These are phyloP conservation scores for Halocynthia aurantium DNA, from an alignment of 23 tunicate species.

Conservation along the genomic window DNA sequence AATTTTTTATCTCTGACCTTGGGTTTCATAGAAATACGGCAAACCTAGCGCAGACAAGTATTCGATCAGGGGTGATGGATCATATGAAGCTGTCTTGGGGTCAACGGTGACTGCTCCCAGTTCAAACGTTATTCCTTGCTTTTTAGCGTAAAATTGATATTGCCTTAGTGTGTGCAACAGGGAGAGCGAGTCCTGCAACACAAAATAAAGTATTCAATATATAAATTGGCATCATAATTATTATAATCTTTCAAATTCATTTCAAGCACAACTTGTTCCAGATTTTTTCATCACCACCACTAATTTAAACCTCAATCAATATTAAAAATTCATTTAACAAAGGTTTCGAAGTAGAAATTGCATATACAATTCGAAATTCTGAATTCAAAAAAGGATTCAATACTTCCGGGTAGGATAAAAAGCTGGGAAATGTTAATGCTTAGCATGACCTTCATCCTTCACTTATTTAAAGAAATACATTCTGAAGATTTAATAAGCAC, in stretches of 20 bases:
- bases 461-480: no score
- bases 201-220: background rate
- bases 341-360: no score
- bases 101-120: slow-evolving; percentile 99
- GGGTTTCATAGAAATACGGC: slow-evolving; percentile 84
- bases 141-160: slow-evolving; percentile 65
- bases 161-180: slow-evolving; percentile 72
- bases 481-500: no score
- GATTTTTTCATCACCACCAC: no score
- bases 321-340: no score
- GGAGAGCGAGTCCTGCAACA: slow-evolving; percentile 66
- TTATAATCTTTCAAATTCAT: background rate
- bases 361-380: no score
- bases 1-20: slow-evolving; percentile 22
- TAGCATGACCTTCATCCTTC: no score
- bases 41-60: slow-evolving; percentile 64
- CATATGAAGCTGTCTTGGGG: slow-evolving; percentile 95
- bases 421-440: no score
- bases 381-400: no score
- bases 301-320: no score
- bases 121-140: slow-evolving; percentile 49
- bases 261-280: background rate
- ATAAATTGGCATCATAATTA: background rate
- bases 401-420: no score
- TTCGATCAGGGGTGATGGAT: slow-evolving; percentile 90